Conservation (phyloP, 2,113 vertebrate species). For the Sapajus apella region DNA sequence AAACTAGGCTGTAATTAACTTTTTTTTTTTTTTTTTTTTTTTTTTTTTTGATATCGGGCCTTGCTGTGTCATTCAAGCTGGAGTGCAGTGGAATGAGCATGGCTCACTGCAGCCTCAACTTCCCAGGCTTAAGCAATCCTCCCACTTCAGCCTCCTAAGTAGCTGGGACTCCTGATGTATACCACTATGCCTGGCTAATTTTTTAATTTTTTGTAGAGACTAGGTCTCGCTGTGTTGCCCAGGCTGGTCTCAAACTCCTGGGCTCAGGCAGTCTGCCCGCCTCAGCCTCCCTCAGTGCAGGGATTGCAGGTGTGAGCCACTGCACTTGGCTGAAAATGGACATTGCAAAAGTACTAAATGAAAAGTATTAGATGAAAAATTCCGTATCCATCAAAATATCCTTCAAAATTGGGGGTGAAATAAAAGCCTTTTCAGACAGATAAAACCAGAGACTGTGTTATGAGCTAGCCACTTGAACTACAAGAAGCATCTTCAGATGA, state of each 20-base stretch:
- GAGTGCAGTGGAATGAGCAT: neutral
- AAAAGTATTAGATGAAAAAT: neutral
- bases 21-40: neutral
- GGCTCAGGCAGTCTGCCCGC: neutral
- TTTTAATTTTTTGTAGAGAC: neutral
- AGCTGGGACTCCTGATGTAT: neutral
- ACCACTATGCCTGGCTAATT: neutral
- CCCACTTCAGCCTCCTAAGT: neutral
- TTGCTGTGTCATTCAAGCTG: neutral
- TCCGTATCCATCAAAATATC: neutral
- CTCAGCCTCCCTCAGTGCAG: neutral
- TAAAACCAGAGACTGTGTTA: neutral
- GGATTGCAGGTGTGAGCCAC: neutral
- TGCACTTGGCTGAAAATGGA: neutral
- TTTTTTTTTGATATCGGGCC: neutral
- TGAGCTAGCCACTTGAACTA: neutral
- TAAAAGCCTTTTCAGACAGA: neutral
- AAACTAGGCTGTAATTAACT: too few relatives aligned
- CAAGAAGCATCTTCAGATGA: neutral
- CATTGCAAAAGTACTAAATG: neutral
- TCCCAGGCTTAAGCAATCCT: neutral
- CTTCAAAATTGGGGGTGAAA: constrained; percentile 25
- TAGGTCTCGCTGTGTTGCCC: neutral
- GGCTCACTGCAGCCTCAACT: neutral
- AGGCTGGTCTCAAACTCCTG: neutral